These are phyloP conservation scores for Stigmatopora argus DNA, from an alignment of 2,113 vertebrate species.

Conservation along the genomic window DNA sequence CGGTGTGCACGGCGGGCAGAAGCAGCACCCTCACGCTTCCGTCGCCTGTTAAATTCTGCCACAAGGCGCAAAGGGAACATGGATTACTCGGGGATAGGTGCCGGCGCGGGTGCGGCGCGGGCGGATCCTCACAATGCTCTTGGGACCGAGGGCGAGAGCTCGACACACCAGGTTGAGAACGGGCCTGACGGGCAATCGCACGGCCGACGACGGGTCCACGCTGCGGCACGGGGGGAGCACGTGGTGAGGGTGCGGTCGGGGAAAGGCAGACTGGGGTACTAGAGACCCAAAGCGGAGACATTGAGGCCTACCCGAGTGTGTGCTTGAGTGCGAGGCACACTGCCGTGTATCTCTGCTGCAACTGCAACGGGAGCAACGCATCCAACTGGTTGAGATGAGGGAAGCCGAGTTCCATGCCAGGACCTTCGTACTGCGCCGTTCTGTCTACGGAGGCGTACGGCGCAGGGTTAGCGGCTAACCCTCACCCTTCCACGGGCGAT, in stretches of 20 bases:
- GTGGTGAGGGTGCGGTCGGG: no score
- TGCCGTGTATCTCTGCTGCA: constrained; percentile 75
- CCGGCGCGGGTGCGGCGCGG: neutral
- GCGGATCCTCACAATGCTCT: constrained; percentile 72
- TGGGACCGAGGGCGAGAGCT: constrained; percentile 73
- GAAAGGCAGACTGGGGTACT: no score
- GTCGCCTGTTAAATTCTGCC: constrained; percentile 77
- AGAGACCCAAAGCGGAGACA: no score
- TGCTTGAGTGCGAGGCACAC: constrained; percentile 74
- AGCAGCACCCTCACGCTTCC: constrained; percentile 77
- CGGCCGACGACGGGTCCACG: constrained; percentile 76
- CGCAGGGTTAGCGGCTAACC: neutral
- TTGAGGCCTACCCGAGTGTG: constrained; percentile 66
- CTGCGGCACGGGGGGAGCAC: constrained; percentile 41
- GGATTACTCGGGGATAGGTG: neutral
- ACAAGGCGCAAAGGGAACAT: neutral
- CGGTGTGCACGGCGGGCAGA: constrained; percentile 76
- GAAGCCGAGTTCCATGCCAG: constrained; percentile 72
- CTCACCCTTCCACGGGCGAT: neutral
- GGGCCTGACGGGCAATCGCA: constrained; percentile 77
- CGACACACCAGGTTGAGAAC: constrained; percentile 81
- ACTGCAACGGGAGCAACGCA: constrained; percentile 70
- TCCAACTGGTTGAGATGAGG: constrained; percentile 68
- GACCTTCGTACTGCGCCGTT: constrained; percentile 72
- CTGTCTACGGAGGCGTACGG: constrained; percentile 45